These are phyloP conservation scores for Prosopocoilus inquinatus DNA, from an alignment of 2,888 invertebrate species.

Conservation along the genomic window DNA sequence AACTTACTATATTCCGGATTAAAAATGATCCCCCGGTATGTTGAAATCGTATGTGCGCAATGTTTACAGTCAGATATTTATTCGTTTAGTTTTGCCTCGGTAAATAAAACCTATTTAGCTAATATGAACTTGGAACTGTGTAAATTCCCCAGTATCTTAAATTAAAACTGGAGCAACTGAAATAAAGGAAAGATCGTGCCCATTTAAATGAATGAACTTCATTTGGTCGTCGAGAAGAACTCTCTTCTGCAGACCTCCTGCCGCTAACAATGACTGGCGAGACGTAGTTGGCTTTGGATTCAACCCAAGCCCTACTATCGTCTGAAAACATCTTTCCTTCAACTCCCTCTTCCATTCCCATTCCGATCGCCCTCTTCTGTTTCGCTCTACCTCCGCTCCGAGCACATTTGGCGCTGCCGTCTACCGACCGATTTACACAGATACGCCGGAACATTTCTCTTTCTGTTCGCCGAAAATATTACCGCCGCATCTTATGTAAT, in stretches of 20 bases:
- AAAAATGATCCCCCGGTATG: too few relatives aligned
- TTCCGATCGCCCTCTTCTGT: conserved; percentile 6
- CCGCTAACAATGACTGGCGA: conserved; percentile 7
- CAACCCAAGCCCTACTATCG: conserved; percentile 5
- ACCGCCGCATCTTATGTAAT: too few relatives aligned
- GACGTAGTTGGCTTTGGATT: not conserved
- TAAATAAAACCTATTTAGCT: too few relatives aligned
- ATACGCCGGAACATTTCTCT: too few relatives aligned
- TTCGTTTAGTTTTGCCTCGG: too few relatives aligned
- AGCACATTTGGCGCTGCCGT: not conserved
- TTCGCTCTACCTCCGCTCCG: not conserved
- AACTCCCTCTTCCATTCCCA: conserved; percentile 5
- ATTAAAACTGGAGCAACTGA: not conserved
- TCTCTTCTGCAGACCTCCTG: conserved; percentile 6
- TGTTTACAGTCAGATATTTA: too few relatives aligned
- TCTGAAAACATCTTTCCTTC: conserved; percentile 3
- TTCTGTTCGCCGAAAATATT: too few relatives aligned
- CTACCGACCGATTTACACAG: not conserved
- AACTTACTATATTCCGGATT: too few relatives aligned
- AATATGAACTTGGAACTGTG: too few relatives aligned
- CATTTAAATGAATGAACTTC: conserved; percentile 1
- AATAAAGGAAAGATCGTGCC: not conserved
- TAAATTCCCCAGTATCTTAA: too few relatives aligned
- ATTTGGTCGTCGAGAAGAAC: not conserved
- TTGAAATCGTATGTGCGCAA: too few relatives aligned